Conservation (phyloP, 2,797 vertebrate species). For the Cynodonichthys magdalenae region DNA sequence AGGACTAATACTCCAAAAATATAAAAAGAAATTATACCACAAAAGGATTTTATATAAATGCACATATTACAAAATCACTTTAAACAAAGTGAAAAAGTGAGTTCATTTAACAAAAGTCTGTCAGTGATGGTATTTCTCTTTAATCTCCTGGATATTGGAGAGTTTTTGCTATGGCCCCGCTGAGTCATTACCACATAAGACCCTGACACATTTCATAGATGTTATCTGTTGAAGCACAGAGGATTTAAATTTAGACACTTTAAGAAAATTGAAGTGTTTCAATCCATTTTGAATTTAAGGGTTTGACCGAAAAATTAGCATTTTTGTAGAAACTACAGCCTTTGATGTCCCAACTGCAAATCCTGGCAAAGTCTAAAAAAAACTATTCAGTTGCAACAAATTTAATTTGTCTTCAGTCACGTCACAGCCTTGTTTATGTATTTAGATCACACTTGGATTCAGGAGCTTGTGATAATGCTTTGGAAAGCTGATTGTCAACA, state of each 20-base stretch:
- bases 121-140: constrained; percentile 27
- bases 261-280: not conserved
- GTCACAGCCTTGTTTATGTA: not conserved
- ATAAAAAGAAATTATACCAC: no score
- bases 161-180: constrained; percentile 11
- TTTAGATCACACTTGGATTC: constrained; percentile 1
- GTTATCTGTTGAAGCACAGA: not conserved
- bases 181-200: constrained; percentile 5
- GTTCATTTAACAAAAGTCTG: constrained; percentile 39
- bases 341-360: not conserved
- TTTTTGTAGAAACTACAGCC: no score
- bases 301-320: not conserved
- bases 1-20: no score
- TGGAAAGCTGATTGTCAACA: not conserved
- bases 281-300: not conserved
- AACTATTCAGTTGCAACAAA: not conserved
- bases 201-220: not conserved
- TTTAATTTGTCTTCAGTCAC: not conserved
- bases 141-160: constrained; percentile 22
- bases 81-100: constrained; percentile 17
- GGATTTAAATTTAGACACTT: not conserved
- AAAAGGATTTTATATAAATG: no score
- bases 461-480: not conserved
- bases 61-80: no score
- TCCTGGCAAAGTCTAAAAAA: not conserved